Conservation (phyloP, 2,888 invertebrate species). For the Caenorhabditis sp. region DNA sequence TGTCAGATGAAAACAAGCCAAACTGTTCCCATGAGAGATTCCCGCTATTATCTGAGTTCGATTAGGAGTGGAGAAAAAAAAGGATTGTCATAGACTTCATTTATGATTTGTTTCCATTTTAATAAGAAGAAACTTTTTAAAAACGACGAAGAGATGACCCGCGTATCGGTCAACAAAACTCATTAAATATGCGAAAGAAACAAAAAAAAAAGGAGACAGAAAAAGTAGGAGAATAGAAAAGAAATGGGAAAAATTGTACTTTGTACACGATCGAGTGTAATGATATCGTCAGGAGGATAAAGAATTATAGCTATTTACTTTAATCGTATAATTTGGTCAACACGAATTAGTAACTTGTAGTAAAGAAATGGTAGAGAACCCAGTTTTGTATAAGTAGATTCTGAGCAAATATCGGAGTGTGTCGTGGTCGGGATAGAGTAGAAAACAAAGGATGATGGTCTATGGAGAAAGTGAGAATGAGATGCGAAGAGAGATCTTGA, state of each 20-base stretch:
- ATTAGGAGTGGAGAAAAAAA: background rate
- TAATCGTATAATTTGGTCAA: conserved; percentile 26
- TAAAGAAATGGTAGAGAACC: background rate
- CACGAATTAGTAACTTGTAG: conserved; percentile 24
- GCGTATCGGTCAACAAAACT: conserved; percentile 46
- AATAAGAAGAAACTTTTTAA: conserved; percentile 9
- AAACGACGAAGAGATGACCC: conserved; percentile 40
- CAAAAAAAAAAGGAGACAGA: conserved; percentile 2
- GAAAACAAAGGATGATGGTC: background rate
- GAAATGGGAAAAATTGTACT: conserved; percentile 29
- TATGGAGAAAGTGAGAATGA: conserved; percentile 15
- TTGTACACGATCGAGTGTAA: conserved; percentile 37
- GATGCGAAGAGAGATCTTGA: conserved; percentile 2
- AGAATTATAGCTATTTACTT: conserved; percentile 9
- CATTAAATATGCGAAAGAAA: conserved; percentile 35
- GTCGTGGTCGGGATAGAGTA: conserved; percentile 28
- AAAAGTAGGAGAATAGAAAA: conserved; percentile 3
- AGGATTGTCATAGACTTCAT: conserved; percentile 30
- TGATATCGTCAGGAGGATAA: conserved; percentile 46
- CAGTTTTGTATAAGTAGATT: conserved; percentile 12
- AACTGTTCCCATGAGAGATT: conserved; percentile 21
- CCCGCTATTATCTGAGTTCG: conserved; percentile 12
- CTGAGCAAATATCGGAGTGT: conserved; percentile 45
- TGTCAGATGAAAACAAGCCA: conserved; percentile 28
- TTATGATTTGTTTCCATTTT: conserved; percentile 28